Conservation (phyloP, 2,113 vertebrate genomes). For the Sceloporus undulatus region DNA sequence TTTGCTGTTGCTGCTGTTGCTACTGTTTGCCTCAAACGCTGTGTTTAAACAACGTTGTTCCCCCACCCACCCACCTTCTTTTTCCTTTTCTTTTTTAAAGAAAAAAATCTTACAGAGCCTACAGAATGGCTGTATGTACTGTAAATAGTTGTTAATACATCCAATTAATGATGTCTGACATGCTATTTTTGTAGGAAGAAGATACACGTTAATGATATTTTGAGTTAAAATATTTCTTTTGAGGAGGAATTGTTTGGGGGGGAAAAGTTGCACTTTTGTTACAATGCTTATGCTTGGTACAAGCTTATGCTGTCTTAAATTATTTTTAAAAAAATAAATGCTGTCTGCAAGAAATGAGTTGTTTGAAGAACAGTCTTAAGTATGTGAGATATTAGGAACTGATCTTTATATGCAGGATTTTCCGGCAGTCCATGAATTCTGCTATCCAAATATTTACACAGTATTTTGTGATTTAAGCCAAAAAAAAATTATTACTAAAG, state of each 20-base stretch:
- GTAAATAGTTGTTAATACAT: slow-evolving; percentile 95
- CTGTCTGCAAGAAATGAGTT: slow-evolving; percentile 84
- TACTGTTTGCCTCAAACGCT: slow-evolving; percentile 89
- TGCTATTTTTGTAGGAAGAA: slow-evolving; percentile 94
- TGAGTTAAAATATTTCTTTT: slow-evolving; percentile 81
- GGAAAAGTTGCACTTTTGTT: slow-evolving; percentile 94
- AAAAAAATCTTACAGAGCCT: slow-evolving; percentile 74
- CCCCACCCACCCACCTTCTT: background rate
- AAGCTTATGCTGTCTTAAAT: slow-evolving; percentile 97
- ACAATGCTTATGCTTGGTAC: slow-evolving; percentile 88
- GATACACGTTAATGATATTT: slow-evolving; percentile 85
- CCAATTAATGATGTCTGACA: slow-evolving; percentile 87
- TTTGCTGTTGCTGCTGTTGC: slow-evolving; percentile 85
- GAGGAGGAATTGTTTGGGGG: slow-evolving; percentile 83
- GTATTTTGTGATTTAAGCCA: slow-evolving; percentile 81
- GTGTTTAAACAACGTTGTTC: slow-evolving; percentile 86
- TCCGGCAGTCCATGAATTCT: slow-evolving; percentile 81
- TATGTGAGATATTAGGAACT: slow-evolving; percentile 79
- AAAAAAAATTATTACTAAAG: slow-evolving; percentile 75
- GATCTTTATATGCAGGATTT: slow-evolving; percentile 83
- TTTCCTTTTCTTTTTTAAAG: slow-evolving; percentile 11
- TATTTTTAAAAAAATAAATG: slow-evolving; percentile 91
- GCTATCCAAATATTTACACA: slow-evolving; percentile 81
- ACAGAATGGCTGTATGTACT: slow-evolving; percentile 83
- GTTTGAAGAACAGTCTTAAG: slow-evolving; percentile 81